Conservation (phyloP, 1,140 invertebrate genomes). For the Apocrypta bakeri region DNA sequence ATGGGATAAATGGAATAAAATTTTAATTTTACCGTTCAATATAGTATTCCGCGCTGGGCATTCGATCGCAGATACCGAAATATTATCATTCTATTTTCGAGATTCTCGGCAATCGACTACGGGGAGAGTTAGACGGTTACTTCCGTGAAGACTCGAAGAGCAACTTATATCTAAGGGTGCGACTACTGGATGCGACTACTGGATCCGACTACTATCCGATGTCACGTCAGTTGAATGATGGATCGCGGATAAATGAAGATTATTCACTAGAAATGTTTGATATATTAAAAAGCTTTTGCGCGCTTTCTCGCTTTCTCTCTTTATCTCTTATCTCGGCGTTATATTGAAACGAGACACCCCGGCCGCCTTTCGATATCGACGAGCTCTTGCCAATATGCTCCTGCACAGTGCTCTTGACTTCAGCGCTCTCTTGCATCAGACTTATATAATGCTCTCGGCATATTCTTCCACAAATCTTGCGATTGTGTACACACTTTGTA, state of each 20-base stretch:
- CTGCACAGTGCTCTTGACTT: conserved; percentile 9
- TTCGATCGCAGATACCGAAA: no score
- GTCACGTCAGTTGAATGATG: conserved; percentile 63
- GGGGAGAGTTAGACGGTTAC: no score
- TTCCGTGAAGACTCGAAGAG: not conserved
- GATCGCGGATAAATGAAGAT: conserved; percentile 65
- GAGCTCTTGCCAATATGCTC: conserved; percentile 3
- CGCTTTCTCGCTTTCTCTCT: conserved; percentile 11
- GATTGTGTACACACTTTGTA: not conserved
- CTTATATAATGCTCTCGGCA: not conserved
- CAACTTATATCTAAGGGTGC: not conserved
- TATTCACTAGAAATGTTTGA: conserved; percentile 67
- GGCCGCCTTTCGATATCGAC: conserved; percentile 31
- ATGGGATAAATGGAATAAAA: no score
- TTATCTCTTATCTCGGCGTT: conserved; percentile 3
- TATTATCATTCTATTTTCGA: no score
- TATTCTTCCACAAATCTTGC: not conserved
- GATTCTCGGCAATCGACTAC: no score
- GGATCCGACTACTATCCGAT: conserved; percentile 57
- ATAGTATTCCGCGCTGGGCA: no score
- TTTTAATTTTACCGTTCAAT: no score
- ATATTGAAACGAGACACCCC: conserved; percentile 23
- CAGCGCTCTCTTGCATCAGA: not conserved
- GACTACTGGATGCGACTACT: conserved; percentile 15
- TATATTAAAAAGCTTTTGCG: conserved; percentile 63